Percentiles rank a stretch among this genome's conserved stretches.
These are phyloP conservation scores for Nicator chloris DNA, from an alignment of 2,113 vertebrate genomes.

Conservation along the genomic window DNA sequence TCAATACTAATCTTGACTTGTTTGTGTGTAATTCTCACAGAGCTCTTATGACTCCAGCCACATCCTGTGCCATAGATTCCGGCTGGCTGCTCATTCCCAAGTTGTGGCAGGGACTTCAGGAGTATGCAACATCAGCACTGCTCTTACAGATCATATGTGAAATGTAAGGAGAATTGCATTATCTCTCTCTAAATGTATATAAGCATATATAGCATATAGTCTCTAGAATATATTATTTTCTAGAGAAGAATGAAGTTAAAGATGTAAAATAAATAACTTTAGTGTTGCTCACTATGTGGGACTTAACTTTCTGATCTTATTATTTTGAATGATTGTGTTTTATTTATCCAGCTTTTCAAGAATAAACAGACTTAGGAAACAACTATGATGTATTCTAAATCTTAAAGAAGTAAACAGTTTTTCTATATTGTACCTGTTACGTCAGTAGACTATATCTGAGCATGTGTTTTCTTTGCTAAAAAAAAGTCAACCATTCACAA, in stretches of 20 bases:
- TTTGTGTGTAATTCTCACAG: conserved; percentile 7
- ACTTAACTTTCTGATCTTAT: background rate
- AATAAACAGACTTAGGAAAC: background rate
- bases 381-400: background rate
- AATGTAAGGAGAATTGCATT: background rate
- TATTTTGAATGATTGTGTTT: background rate
- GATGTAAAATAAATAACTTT: background rate
- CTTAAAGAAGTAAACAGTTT: background rate
- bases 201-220: background rate
- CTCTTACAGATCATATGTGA: background rate
- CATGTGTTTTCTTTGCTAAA: background rate
- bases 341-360: background rate
- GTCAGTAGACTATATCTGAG: background rate
- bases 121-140: background rate
- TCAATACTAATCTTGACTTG: conserved; percentile 59
- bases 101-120: background rate
- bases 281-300: background rate
- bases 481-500: background rate
- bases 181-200: background rate
- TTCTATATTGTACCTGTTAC: background rate
- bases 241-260: background rate
- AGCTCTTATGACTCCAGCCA: background rate
- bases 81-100: background rate
- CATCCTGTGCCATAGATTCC: background rate
- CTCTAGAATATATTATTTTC: background rate